Percentiles rank a stretch among this genome's conserved stretches.
Evolutionary conservation across 1,140 invertebrate species (phyloP).

Genomic region (Mizuhopecten yessoensis): DNA sequence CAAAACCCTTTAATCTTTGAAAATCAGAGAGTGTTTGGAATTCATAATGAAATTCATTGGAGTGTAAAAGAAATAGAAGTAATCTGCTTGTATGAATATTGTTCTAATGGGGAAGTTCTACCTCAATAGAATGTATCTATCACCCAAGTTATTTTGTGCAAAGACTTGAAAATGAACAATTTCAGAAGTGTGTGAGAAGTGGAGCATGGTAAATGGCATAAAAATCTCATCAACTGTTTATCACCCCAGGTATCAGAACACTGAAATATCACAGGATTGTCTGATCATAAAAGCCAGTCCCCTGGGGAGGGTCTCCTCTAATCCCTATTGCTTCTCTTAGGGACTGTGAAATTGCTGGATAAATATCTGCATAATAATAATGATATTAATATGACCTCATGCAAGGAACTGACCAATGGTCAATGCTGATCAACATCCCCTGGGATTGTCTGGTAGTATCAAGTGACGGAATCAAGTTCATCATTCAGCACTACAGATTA

Average conservation of each 20-base stretch:
- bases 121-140: no score
- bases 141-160: no score
- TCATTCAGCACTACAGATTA: neutral
- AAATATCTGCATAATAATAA: neutral
- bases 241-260: no score
- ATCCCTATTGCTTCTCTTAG: neutral
- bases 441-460: neutral
- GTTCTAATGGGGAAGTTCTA: no score
- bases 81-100: no score
- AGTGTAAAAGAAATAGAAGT: no score
- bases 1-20: no score
- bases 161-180: neutral
- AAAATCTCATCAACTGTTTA: no score
- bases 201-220: neutral
- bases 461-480: neutral
- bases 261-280: neutral
- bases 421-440: neutral
- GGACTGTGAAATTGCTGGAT: neutral
- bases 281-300: neutral
- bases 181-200: neutral
- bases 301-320: neutral
- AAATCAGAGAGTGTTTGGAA: no score
- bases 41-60: no score
- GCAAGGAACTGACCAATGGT: neutral
- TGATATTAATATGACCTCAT: neutral